These are phyloP conservation scores for Rhinella marina DNA, from an alignment of 2,797 vertebrate species.

Conservation along the genomic window DNA sequence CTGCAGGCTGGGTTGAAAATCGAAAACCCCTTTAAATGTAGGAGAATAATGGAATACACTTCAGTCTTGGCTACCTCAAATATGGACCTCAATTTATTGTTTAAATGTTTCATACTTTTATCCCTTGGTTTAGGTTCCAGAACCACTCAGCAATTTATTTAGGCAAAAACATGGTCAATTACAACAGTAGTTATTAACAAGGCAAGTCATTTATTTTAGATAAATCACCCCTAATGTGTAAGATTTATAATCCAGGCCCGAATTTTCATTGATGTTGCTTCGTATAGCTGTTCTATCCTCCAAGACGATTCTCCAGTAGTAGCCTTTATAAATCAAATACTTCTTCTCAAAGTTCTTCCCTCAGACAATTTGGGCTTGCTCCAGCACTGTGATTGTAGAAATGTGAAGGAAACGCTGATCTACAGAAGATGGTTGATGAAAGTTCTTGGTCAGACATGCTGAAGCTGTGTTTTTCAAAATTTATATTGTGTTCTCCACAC, in stretches of 20 bases:
- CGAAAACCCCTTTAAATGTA: no score
- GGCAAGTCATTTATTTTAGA: no score
- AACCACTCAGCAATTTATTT: no score
- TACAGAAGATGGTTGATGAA: neutral
- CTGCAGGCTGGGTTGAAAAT: no score
- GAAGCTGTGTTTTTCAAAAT: conserved; percentile 12
- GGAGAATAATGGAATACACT: no score
- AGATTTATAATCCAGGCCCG: neutral
- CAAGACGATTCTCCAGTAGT: neutral
- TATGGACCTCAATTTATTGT: no score
- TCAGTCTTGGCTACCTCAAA: no score
- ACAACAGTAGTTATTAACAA: no score
- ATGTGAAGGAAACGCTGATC: neutral
- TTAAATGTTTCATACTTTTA: no score
- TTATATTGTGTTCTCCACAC: conserved; percentile 16
- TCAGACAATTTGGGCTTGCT: neutral
- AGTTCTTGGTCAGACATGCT: conserved; percentile 15
- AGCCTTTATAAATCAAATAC: neutral
- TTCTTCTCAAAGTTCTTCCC: neutral
- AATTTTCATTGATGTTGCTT: neutral
- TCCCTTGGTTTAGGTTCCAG: no score
- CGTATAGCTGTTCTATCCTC: neutral
- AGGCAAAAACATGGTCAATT: no score
- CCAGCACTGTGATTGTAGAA: neutral
- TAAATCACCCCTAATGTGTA: neutral